phyloP scores from a whole-genome alignment of 2,113 vertebrate species.

The Rutilus rutilus region DNA sequence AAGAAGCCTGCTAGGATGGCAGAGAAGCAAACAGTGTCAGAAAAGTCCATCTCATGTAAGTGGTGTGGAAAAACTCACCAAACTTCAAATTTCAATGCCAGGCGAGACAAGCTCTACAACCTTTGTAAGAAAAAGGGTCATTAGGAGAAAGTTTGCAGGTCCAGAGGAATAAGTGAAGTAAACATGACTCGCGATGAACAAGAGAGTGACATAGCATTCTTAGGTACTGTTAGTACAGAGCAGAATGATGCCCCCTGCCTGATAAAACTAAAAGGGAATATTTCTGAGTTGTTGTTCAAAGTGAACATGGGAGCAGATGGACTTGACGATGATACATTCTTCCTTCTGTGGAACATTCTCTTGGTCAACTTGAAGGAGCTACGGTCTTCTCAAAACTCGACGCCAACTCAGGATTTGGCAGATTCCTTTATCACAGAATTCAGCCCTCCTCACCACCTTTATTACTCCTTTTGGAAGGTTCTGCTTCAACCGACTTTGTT shows the following conservation, averaged over 20 bases:
- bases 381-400: background rate
- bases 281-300: background rate
- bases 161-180: background rate
- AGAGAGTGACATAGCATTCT: background rate
- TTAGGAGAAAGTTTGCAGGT: background rate
- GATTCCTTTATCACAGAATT: background rate
- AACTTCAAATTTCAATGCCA: too few relatives aligned
- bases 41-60: too few relatives aligned
- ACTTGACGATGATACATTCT: slow-evolving; percentile 31
- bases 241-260: slow-evolving; percentile 2
- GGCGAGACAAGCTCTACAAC: background rate
- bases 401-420: slow-evolving; percentile 6
- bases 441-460: too few relatives aligned
- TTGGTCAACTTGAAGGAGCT: background rate
- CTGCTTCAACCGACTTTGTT: slow-evolving; percentile 43
- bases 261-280: background rate
- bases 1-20: too few relatives aligned
- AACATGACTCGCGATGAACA: background rate
- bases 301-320: background rate
- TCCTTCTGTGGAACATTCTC: slow-evolving; percentile 33
- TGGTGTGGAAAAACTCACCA: too few relatives aligned
- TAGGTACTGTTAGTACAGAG: background rate
- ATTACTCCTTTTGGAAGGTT: slow-evolving; percentile 35
- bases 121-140: slow-evolving; percentile 23
- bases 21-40: too few relatives aligned